Conservation (phyloP, 2,888 invertebrate genomes). For the Cantharis lateralis region DNA sequence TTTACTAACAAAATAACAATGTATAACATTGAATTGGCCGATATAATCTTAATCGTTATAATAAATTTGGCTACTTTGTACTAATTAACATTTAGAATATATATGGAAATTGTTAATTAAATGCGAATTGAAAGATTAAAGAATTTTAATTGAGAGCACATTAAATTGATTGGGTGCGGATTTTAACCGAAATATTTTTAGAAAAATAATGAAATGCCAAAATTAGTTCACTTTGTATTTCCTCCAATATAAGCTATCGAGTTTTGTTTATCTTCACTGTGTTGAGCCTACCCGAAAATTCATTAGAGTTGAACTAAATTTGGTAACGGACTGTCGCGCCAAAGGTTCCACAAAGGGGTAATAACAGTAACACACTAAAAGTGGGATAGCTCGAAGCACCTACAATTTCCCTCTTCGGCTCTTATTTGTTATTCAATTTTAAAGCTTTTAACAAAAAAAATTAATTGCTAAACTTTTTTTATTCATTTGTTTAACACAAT, state of each 20-base stretch:
- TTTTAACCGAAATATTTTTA: background rate
- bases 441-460: background rate
- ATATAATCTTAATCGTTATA: background rate
- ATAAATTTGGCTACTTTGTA: background rate
- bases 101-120: background rate
- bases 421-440: background rate
- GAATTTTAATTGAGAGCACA: background rate
- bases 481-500: background rate
- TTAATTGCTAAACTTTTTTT: background rate
- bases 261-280: constrained; percentile 10
- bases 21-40: background rate
- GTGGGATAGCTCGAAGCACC: background rate
- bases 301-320: constrained; percentile 18
- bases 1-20: background rate
- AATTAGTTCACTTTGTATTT: constrained; percentile 3
- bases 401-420: background rate
- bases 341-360: constrained; percentile 15
- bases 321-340: constrained; percentile 12
- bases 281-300: constrained; percentile 14
- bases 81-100: background rate
- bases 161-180: background rate
- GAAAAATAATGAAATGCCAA: background rate
- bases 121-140: background rate
- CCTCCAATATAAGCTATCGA: background rate
- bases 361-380: constrained; percentile 7